Percentiles rank a stretch among this genome's conserved stretches.
Conservation (phyloP, 2,113 vertebrate genomes). For the Prietella phreatophila region DNA sequence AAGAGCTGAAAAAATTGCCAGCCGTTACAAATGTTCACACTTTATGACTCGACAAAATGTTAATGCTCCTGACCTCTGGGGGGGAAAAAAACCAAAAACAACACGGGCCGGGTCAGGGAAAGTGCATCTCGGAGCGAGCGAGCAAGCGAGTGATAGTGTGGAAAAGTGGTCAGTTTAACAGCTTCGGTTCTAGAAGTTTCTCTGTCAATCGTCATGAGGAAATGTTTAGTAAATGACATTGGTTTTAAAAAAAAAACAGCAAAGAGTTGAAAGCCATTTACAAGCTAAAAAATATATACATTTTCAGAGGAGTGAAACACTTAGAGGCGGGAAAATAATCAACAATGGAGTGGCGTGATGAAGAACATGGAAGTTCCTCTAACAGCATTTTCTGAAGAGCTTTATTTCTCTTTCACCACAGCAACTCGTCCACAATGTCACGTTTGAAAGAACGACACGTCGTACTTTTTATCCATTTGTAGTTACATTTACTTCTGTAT, state of each 20-base stretch:
- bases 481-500: too few species aligned
- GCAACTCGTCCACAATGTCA: too few species aligned
- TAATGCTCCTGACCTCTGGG: not conserved
- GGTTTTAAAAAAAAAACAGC: not conserved
- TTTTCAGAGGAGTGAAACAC: not conserved
- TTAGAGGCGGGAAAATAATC: not conserved
- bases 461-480: too few species aligned
- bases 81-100: not conserved
- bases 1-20: not conserved
- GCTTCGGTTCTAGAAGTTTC: not conserved
- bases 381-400: too few species aligned
- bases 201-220: not conserved
- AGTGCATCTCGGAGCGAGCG: not conserved
- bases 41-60: conserved; percentile 23
- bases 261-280: not conserved
- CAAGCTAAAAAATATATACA: not conserved
- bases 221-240: not conserved
- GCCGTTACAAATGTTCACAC: conserved; percentile 1
- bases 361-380: too few species aligned
- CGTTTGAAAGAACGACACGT: too few species aligned
- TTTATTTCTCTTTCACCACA: not conserved
- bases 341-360: not conserved
- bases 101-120: not conserved
- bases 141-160: too few species aligned
- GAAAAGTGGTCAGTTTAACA: not conserved